Percentiles rank a stretch among this genome's conserved stretches.
Conservation (phyloP, 2,113 vertebrate genomes). For the Microcebus ravelobensis region DNA sequence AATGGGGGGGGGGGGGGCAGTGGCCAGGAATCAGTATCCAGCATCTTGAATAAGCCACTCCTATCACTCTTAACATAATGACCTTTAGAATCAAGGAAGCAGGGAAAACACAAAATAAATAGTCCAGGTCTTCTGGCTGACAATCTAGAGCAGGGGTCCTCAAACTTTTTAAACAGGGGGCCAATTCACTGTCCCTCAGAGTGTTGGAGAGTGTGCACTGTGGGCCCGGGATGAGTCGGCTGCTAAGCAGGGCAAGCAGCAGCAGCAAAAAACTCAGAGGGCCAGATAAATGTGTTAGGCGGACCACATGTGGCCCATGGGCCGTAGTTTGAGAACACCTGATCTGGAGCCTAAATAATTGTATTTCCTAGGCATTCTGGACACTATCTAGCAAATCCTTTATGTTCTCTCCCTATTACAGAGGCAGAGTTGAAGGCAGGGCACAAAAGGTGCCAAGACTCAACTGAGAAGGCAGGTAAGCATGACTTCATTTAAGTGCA, state of each 20-base stretch:
- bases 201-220: too few relatives aligned
- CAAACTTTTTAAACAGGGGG: too few relatives aligned
- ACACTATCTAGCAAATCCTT: neutral
- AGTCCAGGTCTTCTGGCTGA: neutral
- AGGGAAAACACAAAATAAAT: neutral
- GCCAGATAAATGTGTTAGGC: too few relatives aligned
- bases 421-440: neutral
- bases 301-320: too few relatives aligned
- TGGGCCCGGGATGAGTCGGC: too few relatives aligned
- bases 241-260: too few relatives aligned
- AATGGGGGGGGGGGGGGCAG: fast-evolving
- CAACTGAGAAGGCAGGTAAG: neutral
- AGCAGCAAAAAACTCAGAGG: too few relatives aligned
- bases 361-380: neutral
- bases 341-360: neutral
- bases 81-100: neutral
- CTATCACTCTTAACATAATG: neutral
- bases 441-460: neutral
- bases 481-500: neutral
- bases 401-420: neutral
- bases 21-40: neutral
- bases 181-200: too few relatives aligned
- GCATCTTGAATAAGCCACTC: neutral
- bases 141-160: neutral
- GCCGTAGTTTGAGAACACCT: too few relatives aligned